A percentile compares a stretch with the other conserved stretches of the same genome.
These are phyloP conservation scores for Chloroclystis v-ata DNA, from an alignment of 2,888 invertebrate species.

Conservation along the genomic window DNA sequence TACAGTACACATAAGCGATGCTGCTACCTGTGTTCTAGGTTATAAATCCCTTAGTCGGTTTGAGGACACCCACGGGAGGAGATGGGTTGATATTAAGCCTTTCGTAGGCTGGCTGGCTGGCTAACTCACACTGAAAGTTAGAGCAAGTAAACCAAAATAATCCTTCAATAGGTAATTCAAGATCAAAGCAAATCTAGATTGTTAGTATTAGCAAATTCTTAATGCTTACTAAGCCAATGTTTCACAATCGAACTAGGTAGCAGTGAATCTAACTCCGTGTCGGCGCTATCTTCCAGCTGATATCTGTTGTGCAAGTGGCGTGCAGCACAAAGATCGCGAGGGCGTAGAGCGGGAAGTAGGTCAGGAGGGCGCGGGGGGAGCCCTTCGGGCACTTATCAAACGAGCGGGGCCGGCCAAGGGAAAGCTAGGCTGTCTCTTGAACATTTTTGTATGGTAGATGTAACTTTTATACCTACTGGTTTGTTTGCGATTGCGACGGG, in stretches of 20 bases:
- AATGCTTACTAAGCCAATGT: conserved; percentile 14
- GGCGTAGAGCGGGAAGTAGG: conserved; percentile 61
- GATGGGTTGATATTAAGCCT: too few species aligned
- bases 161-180: too few species aligned
- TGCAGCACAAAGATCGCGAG: conserved; percentile 73
- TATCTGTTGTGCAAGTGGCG: conserved; percentile 73
- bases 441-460: conserved; percentile 53
- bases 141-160: too few species aligned
- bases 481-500: conserved; percentile 24
- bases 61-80: too few species aligned
- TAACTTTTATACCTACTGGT: conserved; percentile 30
- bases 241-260: conserved; percentile 43
- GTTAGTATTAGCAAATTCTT: not conserved
- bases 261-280: conserved; percentile 41
- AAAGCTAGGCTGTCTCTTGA: conserved; percentile 66
- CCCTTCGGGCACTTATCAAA: conserved; percentile 75
- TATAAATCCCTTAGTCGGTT: too few species aligned
- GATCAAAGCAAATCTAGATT: too few species aligned
- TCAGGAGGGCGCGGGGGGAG: conserved; percentile 57
- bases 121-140: too few species aligned
- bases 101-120: too few species aligned
- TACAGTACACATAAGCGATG: too few species aligned
- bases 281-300: conserved; percentile 70
- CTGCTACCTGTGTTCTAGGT: too few species aligned
- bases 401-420: conserved; percentile 57